Evolutionary conservation across 2,888 invertebrate genomes (phyloP), one percentile per base, ranked within the genome.

Genomic region (Nineta flava): DNA sequence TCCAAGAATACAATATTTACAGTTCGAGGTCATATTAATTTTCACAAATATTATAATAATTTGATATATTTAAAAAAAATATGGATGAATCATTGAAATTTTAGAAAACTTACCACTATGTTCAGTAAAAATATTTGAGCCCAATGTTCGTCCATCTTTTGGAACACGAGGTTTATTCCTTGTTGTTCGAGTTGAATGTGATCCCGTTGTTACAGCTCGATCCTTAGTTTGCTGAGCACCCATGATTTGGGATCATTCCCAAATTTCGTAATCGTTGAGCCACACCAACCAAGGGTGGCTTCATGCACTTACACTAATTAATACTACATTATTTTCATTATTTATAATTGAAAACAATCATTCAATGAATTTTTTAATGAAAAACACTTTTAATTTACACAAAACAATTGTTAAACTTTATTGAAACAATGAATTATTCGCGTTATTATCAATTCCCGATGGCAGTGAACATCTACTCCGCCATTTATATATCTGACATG

Each of bases 141-240:
- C 86, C 62, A 85, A 81, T 61, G 81, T 79, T 67, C 86, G 79
- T 66, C 83, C 82, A 76, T 90, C 90, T 73, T 87, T 87, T 54
- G 79, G 76, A 61, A 77, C 75, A 64, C 82, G 75, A 59, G 81
- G 81, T 71, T 86, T 84, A 65, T 76, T 81, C 62, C 85, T 79
- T 53, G 81, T 75, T 56, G 82, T 79, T 64, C 84, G 79, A 65
- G 81, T 77, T 59, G 84, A 80, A 62, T 66, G 69, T 63, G 80
- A 79, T 61, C 77, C 84, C 65, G 76, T 74, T 62, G 80, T 77
- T 62, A 81, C 76, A 62, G 81, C 79, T 67, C 87, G 81, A 74
- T 91, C 91, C 73, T 92, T 91, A 67, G 86, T 87, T 76, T 88
- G 91, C 77, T 91, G 91, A 66, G 90, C 90, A 70, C 91, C 91